Percentiles rank a stretch among this genome's conserved stretches.
Evolutionary conservation across 2,888 invertebrate species (phyloP).

Genomic region (Drosophila parthenogenetica): DNA sequence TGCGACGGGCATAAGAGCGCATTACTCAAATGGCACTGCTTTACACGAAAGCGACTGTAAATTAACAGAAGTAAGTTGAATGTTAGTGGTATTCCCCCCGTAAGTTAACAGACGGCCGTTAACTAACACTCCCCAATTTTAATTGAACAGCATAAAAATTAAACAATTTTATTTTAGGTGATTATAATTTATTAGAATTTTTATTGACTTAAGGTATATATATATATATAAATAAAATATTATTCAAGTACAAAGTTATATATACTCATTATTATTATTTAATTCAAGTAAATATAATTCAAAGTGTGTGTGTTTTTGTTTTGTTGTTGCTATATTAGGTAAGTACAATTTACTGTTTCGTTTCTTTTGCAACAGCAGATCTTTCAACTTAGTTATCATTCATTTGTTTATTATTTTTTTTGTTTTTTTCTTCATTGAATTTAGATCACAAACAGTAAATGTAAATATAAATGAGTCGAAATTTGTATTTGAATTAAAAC

Average conservation of each 20-base stretch:
- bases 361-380: conserved; percentile 59
- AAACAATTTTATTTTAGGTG: conserved; percentile 64
- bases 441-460: conserved; percentile 81
- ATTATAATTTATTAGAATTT: conserved; percentile 84
- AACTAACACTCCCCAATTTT: background rate
- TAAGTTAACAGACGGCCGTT: conserved; percentile 1
- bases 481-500: conserved; percentile 70
- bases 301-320: conserved; percentile 65
- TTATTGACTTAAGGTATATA: conserved; percentile 82
- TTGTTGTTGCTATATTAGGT: conserved; percentile 54
- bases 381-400: conserved; percentile 33
- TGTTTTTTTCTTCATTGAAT: conserved; percentile 33
- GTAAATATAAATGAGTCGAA: conserved; percentile 64
- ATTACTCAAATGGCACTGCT: conserved; percentile 33
- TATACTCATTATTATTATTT: conserved; percentile 83
- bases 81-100: background rate
- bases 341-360: conserved; percentile 80
- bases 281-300: conserved; percentile 82
- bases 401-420: conserved; percentile 13
- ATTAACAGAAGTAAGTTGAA: background rate
- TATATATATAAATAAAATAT: conserved; percentile 83
- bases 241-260: conserved; percentile 85
- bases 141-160: background rate
- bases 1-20: background rate
- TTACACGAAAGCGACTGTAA: background rate